Evolutionary conservation across 1,140 invertebrate species (phyloP), one percentile per base, ranked within the genome.

Genomic region (Zaprionus gabonicus): DNA sequence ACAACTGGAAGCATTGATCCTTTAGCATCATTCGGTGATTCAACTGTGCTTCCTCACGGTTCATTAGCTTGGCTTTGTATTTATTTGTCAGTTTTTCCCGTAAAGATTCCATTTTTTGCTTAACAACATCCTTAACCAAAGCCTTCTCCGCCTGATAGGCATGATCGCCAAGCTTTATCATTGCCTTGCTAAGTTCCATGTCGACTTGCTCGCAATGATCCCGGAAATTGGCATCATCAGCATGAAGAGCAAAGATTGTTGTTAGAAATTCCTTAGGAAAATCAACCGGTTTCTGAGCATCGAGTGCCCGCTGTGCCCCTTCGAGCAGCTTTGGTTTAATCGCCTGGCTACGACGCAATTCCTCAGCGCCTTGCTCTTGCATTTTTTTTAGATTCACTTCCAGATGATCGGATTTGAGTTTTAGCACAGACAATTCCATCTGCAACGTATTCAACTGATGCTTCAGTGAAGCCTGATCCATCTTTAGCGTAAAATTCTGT

Each of bases 211-310:
- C 31, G 2, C 84, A 82, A 9, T 80, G 70, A n/a, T 66, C 20
- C 27, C 7, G 59, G 0, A 90, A 64, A 3, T 59, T 17, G 2
- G 56, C 13, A 53, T 90, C 86, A 20, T 56, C 63, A 0, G 17
- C 3, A n/a, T 90, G 73, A 0, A 27, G 7, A 1, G 12, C 13
- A 34, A 90, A 85, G 1, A 85, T 58, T 41, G 69, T 56, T 2
- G 71, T 36, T 20, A 90, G 20, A 38, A 90, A 53, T 3, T 56
- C 13, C 0, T 55, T 7, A 7, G 86, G 85, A 60, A 90, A 90
- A 7, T 41, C 46, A 5, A n/a, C 51, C 1, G 28, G n/a, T 2
- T 28, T 69, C 71, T 90, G 76, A 0, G 55, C 12, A n/a, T 70
- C 25, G 1, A 88, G 55, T 13, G 46, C 67, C 1, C 38, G 27